A percentile compares a stretch with the other conserved stretches of the same genome.
phyloP scores from a whole-genome alignment of 2,888 invertebrate genomes.

The Mellilla xanthometata region DNA sequence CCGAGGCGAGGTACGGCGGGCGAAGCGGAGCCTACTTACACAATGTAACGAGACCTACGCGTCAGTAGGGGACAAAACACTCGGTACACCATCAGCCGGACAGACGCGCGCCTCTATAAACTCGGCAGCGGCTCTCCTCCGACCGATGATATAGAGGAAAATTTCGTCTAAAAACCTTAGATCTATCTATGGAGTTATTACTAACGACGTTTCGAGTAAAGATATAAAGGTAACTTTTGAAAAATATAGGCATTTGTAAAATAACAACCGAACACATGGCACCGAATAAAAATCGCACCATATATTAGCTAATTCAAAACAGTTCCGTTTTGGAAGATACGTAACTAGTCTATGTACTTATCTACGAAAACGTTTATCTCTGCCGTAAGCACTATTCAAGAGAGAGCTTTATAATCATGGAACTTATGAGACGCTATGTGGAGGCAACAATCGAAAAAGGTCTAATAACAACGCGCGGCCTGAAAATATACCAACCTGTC shows the following conservation, averaged over 20 bases:
- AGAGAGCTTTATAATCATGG: conserved; percentile 30
- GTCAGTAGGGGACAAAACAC: conserved; percentile 22
- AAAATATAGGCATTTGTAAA: conserved; percentile 63
- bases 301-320: conserved; percentile 47
- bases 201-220: conserved; percentile 40
- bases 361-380: conserved; percentile 22
- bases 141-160: conserved; percentile 27
- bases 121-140: conserved; percentile 5
- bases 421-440: conserved; percentile 30
- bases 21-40: no score
- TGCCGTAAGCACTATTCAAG: conserved; percentile 31
- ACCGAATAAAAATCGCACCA: conserved; percentile 73
- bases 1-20: conserved; percentile 12
- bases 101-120: conserved; percentile 5
- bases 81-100: conserved; percentile 22
- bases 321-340: conserved; percentile 38
- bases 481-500: conserved; percentile 5
- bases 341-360: conserved; percentile 32
- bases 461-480: conserved; percentile 23
- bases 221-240: conserved; percentile 65
- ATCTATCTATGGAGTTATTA: conserved; percentile 33
- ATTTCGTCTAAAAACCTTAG: conserved; percentile 34
- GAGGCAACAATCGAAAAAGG: conserved; percentile 27
- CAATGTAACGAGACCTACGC: conserved; percentile 18
- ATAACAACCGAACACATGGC: conserved; percentile 78